Evolutionary conservation across 2,797 vertebrate genomes (phyloP), one percentile per base, ranked within the genome.

Genomic region (Salarias fasciatus): DNA sequence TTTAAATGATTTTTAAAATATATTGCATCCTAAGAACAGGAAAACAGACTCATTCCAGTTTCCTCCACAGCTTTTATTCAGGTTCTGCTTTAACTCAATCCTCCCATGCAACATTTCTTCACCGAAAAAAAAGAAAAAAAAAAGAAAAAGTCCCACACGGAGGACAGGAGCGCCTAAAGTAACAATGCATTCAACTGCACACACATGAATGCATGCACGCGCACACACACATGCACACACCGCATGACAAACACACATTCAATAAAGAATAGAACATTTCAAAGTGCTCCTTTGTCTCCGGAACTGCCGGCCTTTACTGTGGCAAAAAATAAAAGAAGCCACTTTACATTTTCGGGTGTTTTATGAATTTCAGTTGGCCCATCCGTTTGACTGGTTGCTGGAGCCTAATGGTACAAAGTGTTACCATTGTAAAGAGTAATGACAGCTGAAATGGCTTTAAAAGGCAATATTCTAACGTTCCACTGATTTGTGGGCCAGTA

Each of bases 391-490:
- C 66, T 69, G 46, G 80, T 62, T 82, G 72, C 65, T 70, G 72
- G 69, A 75, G 54, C 61, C 51, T 82, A 86, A 80, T 81, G 78
- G 71, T 54, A 54, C 66, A 66, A 72, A 72, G 68, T 65, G 75
- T 83, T 79, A 75, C 77, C 63, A 79, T 88, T 86, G 77, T 69
- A 62, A 70, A 85, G 82, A 89, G 63, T 72, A 50, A 87, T 75
- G 63, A 15, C 30, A 44, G 36, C 52, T 69, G 37, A 79, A 87
- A 82, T 72, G 75, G 63, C 67, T 72, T 46, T 67, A 72, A 73
- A 80, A 72, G 72, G 78, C 63, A 68, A 71, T 63, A 72, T 46
- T 72, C 42, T 41, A 71, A 48, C 48, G 52, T 60, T 71, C 38
- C 50, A 15, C 56, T 78, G 75, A 86, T 81, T 78, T 79, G 78